Base-by-base conservation (phyloP, 2,888 invertebrate genomes). In the Masnerella sp. region DNA sequence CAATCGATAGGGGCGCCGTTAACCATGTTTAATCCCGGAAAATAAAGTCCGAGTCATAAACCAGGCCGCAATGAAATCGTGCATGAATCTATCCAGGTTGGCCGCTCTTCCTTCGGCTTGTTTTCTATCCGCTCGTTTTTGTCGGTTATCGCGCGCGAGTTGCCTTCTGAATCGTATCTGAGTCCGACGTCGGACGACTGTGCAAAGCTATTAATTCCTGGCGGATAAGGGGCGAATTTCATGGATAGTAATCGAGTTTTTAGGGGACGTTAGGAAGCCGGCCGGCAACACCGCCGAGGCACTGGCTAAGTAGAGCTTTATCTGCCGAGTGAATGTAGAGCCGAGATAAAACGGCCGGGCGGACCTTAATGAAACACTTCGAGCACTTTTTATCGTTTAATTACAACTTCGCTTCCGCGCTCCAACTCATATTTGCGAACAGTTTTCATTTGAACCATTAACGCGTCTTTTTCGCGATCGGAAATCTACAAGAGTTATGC, bases 351-450 rank as follows among this genome's bases (percentile, higher is more conserved):
- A 61, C 52, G 68, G 38, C 49, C 54, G 11, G 52, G 45, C 64
- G 40, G 62, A 62, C 65, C 62, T 73, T 76, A 76, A 74, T 74
- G 76, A 76, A 71, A 76, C 59, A 56, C 59, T 74, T 64, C 62
- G 45, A 47, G 52, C 64, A 70, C 70, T 74, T 74, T 76, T 76
- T 74, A 74, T 69, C 74, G 71, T 68, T 76, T 68, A 71, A 71
- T 76, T 74, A 70, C 67, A 73, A 76, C 51, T 71, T 75, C 61
- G 34, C 54, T 43, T 47, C 68, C 56, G 54, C 14, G 38, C 40
- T 8, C 25, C 18, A 51, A 42, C 34, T 51, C 51, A 40, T 68
- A 69, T 54, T 54, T 40, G 12, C 51, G 34, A 40, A 64, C 71
- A 52, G 42, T 43, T 70, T 62, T 58, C 54, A 34, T 49, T 49